Evolutionary conservation across 1,140 invertebrate genomes (phyloP), one percentile per base, ranked within the genome.

Genomic region (Acromyrmex charruanus): DNA sequence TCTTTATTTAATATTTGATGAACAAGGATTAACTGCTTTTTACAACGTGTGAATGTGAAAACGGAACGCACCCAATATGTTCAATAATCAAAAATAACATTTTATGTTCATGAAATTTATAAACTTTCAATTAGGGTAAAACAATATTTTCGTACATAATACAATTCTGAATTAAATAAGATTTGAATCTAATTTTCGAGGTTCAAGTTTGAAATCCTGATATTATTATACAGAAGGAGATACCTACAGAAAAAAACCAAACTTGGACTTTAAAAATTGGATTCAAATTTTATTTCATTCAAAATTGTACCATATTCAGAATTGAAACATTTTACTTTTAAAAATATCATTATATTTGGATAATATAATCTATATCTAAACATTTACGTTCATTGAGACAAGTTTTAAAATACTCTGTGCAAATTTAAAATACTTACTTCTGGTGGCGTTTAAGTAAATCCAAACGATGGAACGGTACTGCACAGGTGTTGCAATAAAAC

Each of bases 401-500:
- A 61, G 10, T 10, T 10, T 77, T 53, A 49, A 21, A 12, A 31
- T 82, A 77, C 35, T 18, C 12, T 16, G 18, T 49, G n/a, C 28
- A 71, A 81, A 72, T 51, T 35, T 55, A 69, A 53, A 61, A 18
- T n/a, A 65, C 92, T 91, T 89, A 95, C 93, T 97, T 96, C 81
- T 96, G 96, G 92, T 98, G 97, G 16, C 97, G 95, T 61, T 97
- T 96, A 58, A 98, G 94, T 75, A 98, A 94, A 93, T 98, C 97
- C 77, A 97, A 96, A 59, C 97, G 95, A 90, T 97, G 97, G 94
- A 98, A 98, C 5, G 96, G 96, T 68, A 97, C 96, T 51, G 97
- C 97, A 89, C 98, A 98, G 61, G 97, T 97, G 65, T 96, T 96
- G 91, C 98, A 98, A 93, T 97, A 97, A 88, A 97, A 97, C 80